Evolutionary conservation across 2,113 vertebrate species (phyloP).

Genomic region (Hippopotamus amphibius): DNA sequence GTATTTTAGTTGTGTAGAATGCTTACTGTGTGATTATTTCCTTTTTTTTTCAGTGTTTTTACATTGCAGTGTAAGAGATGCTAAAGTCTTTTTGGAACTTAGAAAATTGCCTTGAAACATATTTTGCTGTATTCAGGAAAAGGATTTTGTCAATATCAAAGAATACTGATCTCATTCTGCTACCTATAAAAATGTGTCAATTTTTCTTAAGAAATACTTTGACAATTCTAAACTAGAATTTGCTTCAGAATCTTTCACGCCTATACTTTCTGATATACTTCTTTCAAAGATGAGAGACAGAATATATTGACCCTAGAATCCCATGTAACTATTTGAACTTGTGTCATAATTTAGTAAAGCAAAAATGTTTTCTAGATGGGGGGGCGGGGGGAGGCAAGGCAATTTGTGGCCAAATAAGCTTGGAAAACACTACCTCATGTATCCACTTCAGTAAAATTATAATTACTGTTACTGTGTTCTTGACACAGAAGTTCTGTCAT

Average conservation of each 20-base stretch:
- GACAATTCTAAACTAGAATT: slow-evolving; percentile 53
- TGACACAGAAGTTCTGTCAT: slow-evolving; percentile 30
- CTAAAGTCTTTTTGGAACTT: slow-evolving; percentile 5
- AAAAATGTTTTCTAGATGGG: neutral
- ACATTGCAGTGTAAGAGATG: neutral
- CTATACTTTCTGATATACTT: neutral
- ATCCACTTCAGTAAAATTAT: neutral
- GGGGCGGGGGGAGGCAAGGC: too few relatives aligned
- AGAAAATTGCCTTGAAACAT: neutral
- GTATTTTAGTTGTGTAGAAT: neutral
- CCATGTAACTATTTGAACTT: neutral
- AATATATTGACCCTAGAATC: neutral
- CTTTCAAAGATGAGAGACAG: neutral
- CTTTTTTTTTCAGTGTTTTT: neutral
- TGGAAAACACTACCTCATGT: neutral
- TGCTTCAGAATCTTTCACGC: slow-evolving; percentile 1
- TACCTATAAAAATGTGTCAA: neutral
- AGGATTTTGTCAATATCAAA: slow-evolving; percentile 9
- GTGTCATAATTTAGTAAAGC: slow-evolving; percentile 14
- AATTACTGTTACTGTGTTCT: slow-evolving; percentile 21
- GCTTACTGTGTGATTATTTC: neutral
- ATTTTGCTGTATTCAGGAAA: slow-evolving; percentile 27
- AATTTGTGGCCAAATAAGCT: neutral
- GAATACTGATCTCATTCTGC: neutral
- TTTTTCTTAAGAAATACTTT: slow-evolving; percentile 16